These are phyloP conservation scores for Ylistrum balloti DNA, from an alignment of 1,140 invertebrate species.

Conservation along the genomic window DNA sequence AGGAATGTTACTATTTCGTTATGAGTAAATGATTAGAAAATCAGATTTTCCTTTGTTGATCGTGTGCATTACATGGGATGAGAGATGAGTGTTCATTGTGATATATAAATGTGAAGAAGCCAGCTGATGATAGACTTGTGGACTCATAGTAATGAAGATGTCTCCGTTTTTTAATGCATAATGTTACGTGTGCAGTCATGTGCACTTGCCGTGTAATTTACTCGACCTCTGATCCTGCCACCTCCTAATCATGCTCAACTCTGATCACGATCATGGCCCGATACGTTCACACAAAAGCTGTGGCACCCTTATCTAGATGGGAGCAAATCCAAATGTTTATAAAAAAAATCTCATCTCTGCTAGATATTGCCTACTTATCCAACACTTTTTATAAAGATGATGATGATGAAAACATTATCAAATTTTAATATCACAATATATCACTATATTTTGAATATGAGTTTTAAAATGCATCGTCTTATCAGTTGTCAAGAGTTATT, in stretches of 20 bases:
- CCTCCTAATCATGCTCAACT: background rate
- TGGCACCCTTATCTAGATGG: background rate
- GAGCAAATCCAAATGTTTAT: background rate
- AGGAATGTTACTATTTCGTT: no score
- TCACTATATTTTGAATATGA: slow-evolving; percentile 19
- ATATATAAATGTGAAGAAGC: no score
- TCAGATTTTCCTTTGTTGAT: no score
- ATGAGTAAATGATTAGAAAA: no score
- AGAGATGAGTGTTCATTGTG: no score
- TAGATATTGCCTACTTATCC: background rate
- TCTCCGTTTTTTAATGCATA: background rate
- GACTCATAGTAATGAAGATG: background rate
- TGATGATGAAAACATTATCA: background rate
- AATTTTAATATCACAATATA: background rate
- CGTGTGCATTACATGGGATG: no score
- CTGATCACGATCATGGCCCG: background rate
- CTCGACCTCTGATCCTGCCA: background rate
- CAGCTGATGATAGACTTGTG: no score
- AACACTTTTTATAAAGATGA: background rate
- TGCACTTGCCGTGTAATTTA: slow-evolving; percentile 9
- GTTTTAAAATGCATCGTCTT: background rate
- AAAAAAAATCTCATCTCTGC: background rate
- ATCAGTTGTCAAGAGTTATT: background rate
- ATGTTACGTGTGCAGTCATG: slow-evolving; percentile 17
- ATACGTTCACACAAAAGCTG: background rate